Conservation (phyloP, 2,797 vertebrate genomes). For the Micromesistius poutassou region DNA sequence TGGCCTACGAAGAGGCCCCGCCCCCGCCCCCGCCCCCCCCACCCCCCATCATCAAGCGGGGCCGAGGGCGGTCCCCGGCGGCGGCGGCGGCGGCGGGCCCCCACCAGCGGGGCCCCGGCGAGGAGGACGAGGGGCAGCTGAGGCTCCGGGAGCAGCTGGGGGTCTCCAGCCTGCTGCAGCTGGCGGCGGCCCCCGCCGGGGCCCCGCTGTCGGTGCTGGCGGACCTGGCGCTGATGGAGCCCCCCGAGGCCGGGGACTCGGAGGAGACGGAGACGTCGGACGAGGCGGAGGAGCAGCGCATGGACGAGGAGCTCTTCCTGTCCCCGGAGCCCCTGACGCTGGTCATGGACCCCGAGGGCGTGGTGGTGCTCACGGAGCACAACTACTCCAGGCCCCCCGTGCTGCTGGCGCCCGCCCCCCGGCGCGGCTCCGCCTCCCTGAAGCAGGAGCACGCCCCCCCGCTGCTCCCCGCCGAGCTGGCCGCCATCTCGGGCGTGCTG, state of each 20-base stretch:
- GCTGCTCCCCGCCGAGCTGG: conserved; percentile 71
- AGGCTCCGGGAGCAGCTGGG: conserved; percentile 74
- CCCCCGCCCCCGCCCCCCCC: conserved; percentile 46
- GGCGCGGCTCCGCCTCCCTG: conserved; percentile 52
- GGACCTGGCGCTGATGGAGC: conserved; percentile 77
- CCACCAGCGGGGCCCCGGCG: conserved; percentile 43
- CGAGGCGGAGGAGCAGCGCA: conserved; percentile 80
- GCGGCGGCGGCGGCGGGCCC: conserved; percentile 31
- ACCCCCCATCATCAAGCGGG: conserved; percentile 53
- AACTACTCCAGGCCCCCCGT: conserved; percentile 81
- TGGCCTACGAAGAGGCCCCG: conserved; percentile 76
- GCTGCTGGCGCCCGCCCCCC: conserved; percentile 47
- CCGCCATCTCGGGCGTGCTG: conserved; percentile 78
- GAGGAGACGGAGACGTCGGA: conserved; percentile 84
- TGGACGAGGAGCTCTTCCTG: conserved; percentile 59
- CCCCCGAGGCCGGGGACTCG: conserved; percentile 73
- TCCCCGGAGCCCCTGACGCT: conserved; percentile 54
- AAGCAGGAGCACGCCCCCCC: conserved; percentile 63
- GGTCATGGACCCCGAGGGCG: conserved; percentile 62
- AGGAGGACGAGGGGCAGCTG: conserved; percentile 65
- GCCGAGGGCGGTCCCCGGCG: conserved; percentile 68
- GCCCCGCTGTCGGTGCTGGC: conserved; percentile 81
- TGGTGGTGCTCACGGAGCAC: conserved; percentile 80
- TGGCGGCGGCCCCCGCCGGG: conserved; percentile 65
- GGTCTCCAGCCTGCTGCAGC: conserved; percentile 74